phyloP scores from a whole-genome alignment of 2,888 invertebrate genomes.

The Rotaria sp. region DNA sequence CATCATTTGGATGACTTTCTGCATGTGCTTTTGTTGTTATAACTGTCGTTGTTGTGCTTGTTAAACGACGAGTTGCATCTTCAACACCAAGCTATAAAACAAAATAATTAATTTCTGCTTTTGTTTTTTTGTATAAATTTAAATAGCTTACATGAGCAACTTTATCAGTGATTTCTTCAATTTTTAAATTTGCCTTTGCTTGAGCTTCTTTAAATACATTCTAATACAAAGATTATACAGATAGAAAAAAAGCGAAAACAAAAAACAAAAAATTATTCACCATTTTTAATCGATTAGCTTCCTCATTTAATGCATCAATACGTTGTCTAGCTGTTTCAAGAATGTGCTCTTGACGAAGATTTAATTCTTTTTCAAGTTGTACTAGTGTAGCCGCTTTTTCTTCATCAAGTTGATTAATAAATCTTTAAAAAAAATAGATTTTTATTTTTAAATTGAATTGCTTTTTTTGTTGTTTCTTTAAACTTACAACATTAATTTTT shows the following conservation, averaged over 20 bases:
- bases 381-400: not conserved
- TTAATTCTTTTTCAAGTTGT: constrained; percentile 11
- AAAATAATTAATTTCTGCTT: not conserved
- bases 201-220: not conserved
- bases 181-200: not conserved
- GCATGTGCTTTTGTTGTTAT: not conserved
- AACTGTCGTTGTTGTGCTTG: not conserved
- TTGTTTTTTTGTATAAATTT: not conserved
- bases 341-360: not conserved
- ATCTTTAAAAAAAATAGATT: not conserved
- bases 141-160: not conserved
- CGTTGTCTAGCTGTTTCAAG: not conserved
- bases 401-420: not conserved
- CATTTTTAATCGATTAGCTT: constrained; percentile 6
- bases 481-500: not conserved
- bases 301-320: not conserved
- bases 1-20: not conserved
- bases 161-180: not conserved
- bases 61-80: not conserved
- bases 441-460: not conserved
- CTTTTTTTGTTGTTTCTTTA: not conserved
- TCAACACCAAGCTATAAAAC: not conserved
- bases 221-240: not conserved
- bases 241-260: not conserved
- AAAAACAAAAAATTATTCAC: not conserved